These are phyloP conservation scores for Sinelater perroti DNA, from an alignment of 2,888 invertebrate species.

Conservation along the genomic window DNA sequence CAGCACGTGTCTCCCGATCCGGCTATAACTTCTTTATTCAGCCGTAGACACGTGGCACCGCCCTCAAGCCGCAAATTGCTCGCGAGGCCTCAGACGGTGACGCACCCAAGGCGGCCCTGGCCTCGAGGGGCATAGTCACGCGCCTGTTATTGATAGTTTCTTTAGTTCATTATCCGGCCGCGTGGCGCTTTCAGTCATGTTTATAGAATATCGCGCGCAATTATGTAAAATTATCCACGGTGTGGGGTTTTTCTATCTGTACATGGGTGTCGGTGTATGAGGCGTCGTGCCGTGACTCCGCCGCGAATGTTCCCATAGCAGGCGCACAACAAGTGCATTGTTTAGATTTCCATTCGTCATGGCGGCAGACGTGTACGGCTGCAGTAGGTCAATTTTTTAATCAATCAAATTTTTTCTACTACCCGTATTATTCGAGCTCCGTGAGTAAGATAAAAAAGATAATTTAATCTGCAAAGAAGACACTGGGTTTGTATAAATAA, in stretches of 20 bases:
- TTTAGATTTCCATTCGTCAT: no score
- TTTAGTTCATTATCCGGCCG: constrained; percentile 62
- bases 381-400: no score
- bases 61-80: constrained; percentile 61
- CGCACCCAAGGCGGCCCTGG: not conserved
- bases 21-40: constrained; percentile 59
- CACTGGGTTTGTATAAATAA: no score
- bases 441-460: no score
- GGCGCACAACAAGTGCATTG: constrained; percentile 23
- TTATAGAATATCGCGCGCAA: constrained; percentile 55
- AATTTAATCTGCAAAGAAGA: no score
- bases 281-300: constrained; percentile 11
- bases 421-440: no score
- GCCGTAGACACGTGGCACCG: constrained; percentile 60
- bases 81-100: constrained; percentile 52
- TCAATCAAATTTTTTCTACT: no score
- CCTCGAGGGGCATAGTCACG: constrained; percentile 48
- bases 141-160: constrained; percentile 61
- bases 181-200: constrained; percentile 58
- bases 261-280: constrained; percentile 30
- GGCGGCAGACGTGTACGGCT: no score
- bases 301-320: constrained; percentile 1
- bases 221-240: constrained; percentile 60
- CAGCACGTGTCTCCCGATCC: constrained; percentile 56
- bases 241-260: constrained; percentile 40